Evolutionary conservation across 2,113 vertebrate genomes (phyloP).

Genomic region (Microtus oregoni): DNA sequence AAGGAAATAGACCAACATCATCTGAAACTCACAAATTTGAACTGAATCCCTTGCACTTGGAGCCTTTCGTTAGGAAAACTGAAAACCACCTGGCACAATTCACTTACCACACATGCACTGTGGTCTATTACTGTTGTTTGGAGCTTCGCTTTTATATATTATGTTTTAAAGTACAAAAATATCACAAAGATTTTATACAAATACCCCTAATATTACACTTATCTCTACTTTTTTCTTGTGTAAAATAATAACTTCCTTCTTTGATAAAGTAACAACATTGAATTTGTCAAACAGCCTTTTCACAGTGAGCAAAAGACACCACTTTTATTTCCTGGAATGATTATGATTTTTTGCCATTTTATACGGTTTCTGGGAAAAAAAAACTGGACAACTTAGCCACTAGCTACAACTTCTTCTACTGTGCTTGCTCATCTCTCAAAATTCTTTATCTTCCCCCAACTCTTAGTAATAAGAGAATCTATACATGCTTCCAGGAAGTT

Average conservation of each 20-base stretch:
- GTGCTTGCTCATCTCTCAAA: neutral
- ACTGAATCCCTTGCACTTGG: neutral
- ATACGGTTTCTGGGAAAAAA: neutral
- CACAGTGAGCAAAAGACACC: neutral
- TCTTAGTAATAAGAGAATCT: neutral
- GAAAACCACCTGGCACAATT: neutral
- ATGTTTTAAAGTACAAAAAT: neutral
- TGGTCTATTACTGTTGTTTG: neutral
- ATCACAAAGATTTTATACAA: neutral
- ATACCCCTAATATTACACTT: neutral
- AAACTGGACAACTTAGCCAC: neutral
- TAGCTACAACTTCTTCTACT: neutral
- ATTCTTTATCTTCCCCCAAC: neutral
- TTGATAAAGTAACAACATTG: neutral
- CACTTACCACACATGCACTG: neutral
- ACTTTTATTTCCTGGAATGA: neutral
- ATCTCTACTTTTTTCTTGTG: neutral
- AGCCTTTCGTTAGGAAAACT: neutral
- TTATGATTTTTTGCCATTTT: neutral
- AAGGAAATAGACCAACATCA: neutral
- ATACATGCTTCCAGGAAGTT: neutral
- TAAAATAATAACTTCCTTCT: neutral
- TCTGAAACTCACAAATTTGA: neutral
- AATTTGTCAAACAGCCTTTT: neutral
- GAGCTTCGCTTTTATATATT: neutral